Conservation (phyloP, 2,113 vertebrate species). For the Sclerurus mexicanus region DNA sequence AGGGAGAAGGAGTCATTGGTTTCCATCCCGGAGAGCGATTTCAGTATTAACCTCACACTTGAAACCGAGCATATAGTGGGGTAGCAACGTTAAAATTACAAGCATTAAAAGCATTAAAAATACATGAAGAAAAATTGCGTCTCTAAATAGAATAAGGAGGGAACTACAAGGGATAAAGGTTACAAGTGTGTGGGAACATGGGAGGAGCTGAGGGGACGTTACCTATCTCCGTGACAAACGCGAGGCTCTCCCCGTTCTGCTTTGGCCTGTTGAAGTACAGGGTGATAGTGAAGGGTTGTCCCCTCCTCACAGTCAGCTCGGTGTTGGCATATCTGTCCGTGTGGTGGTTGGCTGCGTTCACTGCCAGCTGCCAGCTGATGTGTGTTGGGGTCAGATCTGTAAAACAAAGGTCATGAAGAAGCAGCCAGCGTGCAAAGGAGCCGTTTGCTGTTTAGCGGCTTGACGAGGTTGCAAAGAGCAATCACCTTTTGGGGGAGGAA, state of each 20-base stretch:
- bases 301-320: conserved; percentile 68
- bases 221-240: conserved; percentile 77
- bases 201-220: background rate
- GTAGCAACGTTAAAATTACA: background rate
- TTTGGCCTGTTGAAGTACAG: conserved; percentile 62
- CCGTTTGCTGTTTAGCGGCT: background rate
- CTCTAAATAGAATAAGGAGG: background rate
- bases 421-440: background rate
- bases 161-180: background rate
- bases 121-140: rapidly evolving
- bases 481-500: background rate
- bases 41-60: background rate
- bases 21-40: background rate
- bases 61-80: rapidly evolving
- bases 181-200: background rate
- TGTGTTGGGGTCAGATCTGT: conserved; percentile 59
- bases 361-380: conserved; percentile 65
- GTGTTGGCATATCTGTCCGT: conserved; percentile 63
- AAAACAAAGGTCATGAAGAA: background rate
- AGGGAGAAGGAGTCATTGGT: background rate
- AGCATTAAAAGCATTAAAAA: background rate
- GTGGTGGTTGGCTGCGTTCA: conserved; percentile 62
- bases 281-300: conserved; percentile 58
- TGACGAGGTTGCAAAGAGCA: background rate
- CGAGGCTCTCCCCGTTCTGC: conserved; percentile 55